Evolutionary conservation across 2,888 invertebrate genomes (phyloP), one percentile per base, ranked within the genome.

Genomic region (Chloroclysta siterata): DNA sequence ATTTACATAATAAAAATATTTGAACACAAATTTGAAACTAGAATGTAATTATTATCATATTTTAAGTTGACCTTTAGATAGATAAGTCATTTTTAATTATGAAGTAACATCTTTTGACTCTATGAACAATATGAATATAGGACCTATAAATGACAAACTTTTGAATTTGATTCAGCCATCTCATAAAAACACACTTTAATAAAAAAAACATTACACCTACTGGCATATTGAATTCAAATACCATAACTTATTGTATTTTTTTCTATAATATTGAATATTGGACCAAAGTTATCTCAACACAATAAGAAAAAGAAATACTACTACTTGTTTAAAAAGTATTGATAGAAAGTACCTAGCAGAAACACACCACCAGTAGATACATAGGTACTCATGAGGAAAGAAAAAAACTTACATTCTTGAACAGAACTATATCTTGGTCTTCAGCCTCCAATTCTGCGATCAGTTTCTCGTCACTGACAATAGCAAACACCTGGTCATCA

Each of bases 401-500:
- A 52, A 54, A n/a, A 58, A 22, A 62, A 87, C 89, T 90, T 88
- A 97, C 97, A 93, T 97, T 97, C 94, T 99, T 99, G 94, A 97
- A 98, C 44, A 99, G 94, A 66, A 98, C 93, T 77, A 99, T 94
- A 77, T 95, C 94, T 70, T 97, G 98, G 77, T 95, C 95, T 78
- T 96, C 94, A 66, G 96, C 96, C 79, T 96, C 96, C 82, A 98
- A 94, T 81, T 98, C 97, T 68, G 94, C 93, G 81, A 96, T 95
- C 44, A 99, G 94, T 70, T 95, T 96, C 72, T 96, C 96, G 62
- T 95, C 96, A 74, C 95, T 95, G 59, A 97, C 96, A 81, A 99
- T 95, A 78, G 95, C 99, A 83, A 99, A 99, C 53, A 96, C 95
- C 85, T 97, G 95, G 83, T 98, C 98, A 82, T 99, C 99, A 71